Evolutionary conservation across 1,140 invertebrate genomes (phyloP), one percentile per base, ranked within the genome.

Genomic region (Bombus sylvicola): DNA sequence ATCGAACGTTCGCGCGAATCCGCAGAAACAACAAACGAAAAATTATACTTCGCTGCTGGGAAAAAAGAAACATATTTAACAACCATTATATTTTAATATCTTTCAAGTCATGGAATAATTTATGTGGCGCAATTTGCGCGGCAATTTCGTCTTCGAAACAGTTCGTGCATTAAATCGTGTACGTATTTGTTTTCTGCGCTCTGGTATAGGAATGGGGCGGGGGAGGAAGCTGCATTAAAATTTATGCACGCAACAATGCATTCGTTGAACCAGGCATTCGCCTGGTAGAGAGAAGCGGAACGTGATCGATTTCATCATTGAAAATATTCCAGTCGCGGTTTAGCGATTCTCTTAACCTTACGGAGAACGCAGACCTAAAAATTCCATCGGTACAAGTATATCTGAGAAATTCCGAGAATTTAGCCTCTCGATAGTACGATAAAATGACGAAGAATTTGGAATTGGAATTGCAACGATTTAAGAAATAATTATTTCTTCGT

Each of bases 241-340:
- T 84, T 79, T 79, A 84, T 79, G 66, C 82, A 79, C 47, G 64
- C 74, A 37, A 75, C 74, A 34, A 75, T 69, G 41, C 62, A 69
- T 68, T 79, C 53, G 22, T 84, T 77, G 31, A 34, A 25, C 10
- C 39, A 3, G 15, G 68, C 47, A 71, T 72, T 79, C 53, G 39
- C 37, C 25, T 3, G 18, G 18, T 3, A n/a, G 77, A 37, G 47
- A 34, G 75, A 34, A 43, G 37, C n/a, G 28, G 34, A 53, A 78
- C 73, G 62, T 68, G 62, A 66, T 31, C 59, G 72, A 80, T 72
- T 85, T 59, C 68, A 76, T 85, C 79, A 84, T 79, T 84, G 76
- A 79, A 72, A 85, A 85, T 85, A 80, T 73, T 62, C 47, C 39
- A 37, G 34, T 39, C 31, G 31, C 8, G 53, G 18, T 31, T 59